phyloP scores from a whole-genome alignment of 1,140 invertebrate genomes.

The Drosophila melanica region DNA sequence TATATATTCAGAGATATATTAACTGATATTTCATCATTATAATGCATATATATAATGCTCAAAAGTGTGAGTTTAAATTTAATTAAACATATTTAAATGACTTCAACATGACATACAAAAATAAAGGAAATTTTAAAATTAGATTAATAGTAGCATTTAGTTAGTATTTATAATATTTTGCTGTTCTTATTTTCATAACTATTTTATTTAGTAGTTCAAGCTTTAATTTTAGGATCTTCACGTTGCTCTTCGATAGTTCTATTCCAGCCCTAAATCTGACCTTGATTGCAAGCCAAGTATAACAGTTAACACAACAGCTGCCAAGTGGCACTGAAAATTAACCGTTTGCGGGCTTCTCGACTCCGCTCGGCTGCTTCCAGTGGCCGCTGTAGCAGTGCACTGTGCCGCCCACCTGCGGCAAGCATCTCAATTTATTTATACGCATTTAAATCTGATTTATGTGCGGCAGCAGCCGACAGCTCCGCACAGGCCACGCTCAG shows the following conservation, averaged over 20 bases:
- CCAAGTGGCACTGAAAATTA: constrained; percentile 1
- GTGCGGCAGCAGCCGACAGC: constrained; percentile 56
- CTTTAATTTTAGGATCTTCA: too few relatives aligned
- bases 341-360: constrained; percentile 8
- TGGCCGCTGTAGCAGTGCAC: constrained; percentile 25
- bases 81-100: too few relatives aligned
- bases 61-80: too few relatives aligned
- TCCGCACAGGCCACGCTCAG: background rate
- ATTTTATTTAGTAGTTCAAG: background rate
- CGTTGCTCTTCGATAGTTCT: too few relatives aligned
- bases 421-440: constrained; percentile 74
- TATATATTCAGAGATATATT: too few relatives aligned
- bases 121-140: too few relatives aligned
- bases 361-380: constrained; percentile 1
- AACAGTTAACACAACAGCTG: background rate
- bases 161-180: too few relatives aligned
- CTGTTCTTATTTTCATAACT: background rate
- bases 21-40: too few relatives aligned
- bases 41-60: too few relatives aligned
- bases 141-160: too few relatives aligned
- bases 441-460: constrained; percentile 82
- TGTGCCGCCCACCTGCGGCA: constrained; percentile 30
- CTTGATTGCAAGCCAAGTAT: constrained; percentile 4
- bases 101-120: too few relatives aligned
- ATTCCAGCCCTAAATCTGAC: background rate